Percentiles rank a stretch among this genome's conserved stretches.
Conservation (phyloP, 2,113 vertebrate species). For the Chaetodon auriga region DNA sequence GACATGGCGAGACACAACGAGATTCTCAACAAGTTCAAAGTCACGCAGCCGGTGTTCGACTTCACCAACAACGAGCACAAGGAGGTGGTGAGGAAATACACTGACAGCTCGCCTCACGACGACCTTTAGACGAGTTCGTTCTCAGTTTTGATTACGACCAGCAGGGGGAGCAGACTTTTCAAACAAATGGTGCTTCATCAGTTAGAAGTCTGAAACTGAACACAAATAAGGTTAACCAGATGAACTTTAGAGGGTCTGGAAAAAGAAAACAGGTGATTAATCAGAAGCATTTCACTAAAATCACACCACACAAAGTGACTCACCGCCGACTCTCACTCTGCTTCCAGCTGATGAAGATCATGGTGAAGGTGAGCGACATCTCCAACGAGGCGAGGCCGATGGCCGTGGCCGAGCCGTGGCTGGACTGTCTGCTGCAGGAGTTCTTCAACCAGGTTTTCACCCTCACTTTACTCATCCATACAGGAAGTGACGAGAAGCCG, state of each 20-base stretch:
- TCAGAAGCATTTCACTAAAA: too few species aligned
- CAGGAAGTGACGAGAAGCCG: not conserved
- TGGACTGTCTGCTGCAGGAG: constrained; percentile 86
- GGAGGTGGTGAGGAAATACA: constrained; percentile 76
- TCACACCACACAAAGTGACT: too few species aligned
- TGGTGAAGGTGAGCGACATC: constrained; percentile 87
- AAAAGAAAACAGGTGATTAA: too few species aligned
- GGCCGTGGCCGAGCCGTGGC: constrained; percentile 85
- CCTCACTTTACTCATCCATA: not conserved
- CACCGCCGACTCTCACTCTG: not conserved
- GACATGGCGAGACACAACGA: constrained; percentile 85
- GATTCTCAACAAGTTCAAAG: constrained; percentile 83
- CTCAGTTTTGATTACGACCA: too few species aligned
- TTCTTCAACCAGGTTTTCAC: constrained; percentile 85
- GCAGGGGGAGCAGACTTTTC: too few species aligned
- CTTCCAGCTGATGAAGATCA: constrained; percentile 83
- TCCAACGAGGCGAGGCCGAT: constrained; percentile 85
- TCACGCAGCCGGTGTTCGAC: constrained; percentile 77
- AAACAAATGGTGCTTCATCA: too few species aligned
- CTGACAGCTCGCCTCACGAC: too few species aligned
- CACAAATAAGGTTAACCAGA: too few species aligned
- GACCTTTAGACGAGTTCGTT: too few species aligned
- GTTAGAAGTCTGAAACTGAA: too few species aligned
- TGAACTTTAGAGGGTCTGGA: too few species aligned
- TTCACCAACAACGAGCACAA: constrained; percentile 84